Evolutionary conservation across 2,113 vertebrate genomes (phyloP), one percentile per base, ranked within the genome.

Genomic region (Orthonyx spaldingii): DNA sequence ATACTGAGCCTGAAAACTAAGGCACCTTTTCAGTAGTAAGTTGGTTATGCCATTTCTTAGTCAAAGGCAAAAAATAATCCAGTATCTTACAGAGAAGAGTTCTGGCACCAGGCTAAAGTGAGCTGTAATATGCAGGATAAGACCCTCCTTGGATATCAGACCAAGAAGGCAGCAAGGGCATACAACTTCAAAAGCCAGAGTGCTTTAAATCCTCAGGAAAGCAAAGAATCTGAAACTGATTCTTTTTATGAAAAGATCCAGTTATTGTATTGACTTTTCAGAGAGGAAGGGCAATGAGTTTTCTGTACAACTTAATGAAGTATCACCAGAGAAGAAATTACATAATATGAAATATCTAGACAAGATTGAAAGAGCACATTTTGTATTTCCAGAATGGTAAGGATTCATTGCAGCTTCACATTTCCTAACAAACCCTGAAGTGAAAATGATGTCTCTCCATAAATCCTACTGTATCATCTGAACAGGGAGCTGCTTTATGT

Each of bases 281-380:
- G 68, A 64, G 49, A 63, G 12, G 28, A 10, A 47, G 4, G 60
- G 84, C 94, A 88, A 92, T 89, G 66, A 92, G 57, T 75, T 74
- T 96, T 90, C 76, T 94, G 68, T 84, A 41, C 21, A 46, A 75
- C 60, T 84, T 91, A 95, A 91, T 89, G 91, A 94, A 91, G 64
- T 91, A 75, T 92, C 69, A 89, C 72, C 55, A 86, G 50, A 88
- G 84, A 93, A 94, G 63, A 93, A 95, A 92, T 93, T 90, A 56
- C 28, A 86, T 86, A 60, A 75, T 87, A 59, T 53, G 44, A 89
- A 96, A 88, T 71, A 76, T 74, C 93, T 63, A 83, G 85, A 92
- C 9, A n/a, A 75, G 52, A 90, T 71, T 90, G 79, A 90, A 94
- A 88, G 60, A 96, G 39, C 68, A 78, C 1, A 2, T 88, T 93